A percentile compares a stretch with the other conserved stretches of the same genome.
These are phyloP conservation scores for Ammodytes dubius DNA, from an alignment of 2,113 vertebrate genomes.

Conservation along the genomic window DNA sequence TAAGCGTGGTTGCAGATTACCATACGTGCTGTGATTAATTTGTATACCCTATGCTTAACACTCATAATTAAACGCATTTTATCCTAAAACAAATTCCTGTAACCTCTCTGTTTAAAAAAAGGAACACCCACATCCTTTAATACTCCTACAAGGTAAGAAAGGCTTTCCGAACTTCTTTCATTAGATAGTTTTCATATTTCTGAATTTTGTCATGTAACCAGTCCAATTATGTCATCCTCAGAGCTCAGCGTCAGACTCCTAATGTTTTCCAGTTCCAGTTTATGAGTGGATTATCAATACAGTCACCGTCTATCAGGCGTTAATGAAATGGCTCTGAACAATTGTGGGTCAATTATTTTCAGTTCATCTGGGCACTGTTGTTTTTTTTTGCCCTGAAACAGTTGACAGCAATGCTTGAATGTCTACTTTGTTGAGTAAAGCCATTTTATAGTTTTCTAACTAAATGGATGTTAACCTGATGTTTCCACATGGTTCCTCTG, in stretches of 20 bases:
- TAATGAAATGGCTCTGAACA: constrained; percentile 44
- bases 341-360: neutral
- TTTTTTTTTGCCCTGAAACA: neutral
- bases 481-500: constrained; percentile 8
- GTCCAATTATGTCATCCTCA: constrained; percentile 53
- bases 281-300: constrained; percentile 65
- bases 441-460: constrained; percentile 1
- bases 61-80: neutral
- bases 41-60: neutral
- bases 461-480: neutral
- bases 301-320: constrained; percentile 66
- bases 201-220: neutral
- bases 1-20: constrained; percentile 65
- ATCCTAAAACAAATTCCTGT: neutral
- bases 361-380: neutral
- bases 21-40: neutral
- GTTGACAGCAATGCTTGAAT: neutral
- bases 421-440: neutral
- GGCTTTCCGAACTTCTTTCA: neutral
- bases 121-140: constrained; percentile 75
- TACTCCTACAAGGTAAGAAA: constrained; percentile 77
- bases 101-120: constrained; percentile 53
- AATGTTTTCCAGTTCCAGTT: constrained; percentile 75
- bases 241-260: constrained; percentile 70
- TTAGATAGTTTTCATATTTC: neutral